These are phyloP conservation scores for Cacoxenus indagator DNA, from an alignment of 2,888 invertebrate genomes.

Conservation along the genomic window DNA sequence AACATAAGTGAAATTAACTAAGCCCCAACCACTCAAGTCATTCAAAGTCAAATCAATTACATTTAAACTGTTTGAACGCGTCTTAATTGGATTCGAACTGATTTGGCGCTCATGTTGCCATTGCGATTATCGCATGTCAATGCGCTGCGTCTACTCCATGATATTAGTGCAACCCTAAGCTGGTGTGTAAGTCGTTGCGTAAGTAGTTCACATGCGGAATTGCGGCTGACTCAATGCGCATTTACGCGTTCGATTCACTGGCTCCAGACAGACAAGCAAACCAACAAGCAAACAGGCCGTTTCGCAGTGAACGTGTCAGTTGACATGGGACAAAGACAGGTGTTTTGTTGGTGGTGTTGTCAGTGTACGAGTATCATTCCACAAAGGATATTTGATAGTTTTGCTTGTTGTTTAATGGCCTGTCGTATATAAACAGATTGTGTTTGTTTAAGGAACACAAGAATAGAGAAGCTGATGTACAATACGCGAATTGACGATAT, in stretches of 20 bases:
- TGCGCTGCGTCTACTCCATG: background rate
- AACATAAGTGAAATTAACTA: background rate
- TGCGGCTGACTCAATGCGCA: constrained; percentile 19
- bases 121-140: background rate
- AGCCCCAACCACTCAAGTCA: background rate
- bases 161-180: background rate
- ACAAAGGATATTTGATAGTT: too few species aligned
- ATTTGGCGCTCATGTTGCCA: constrained; percentile 3
- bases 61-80: constrained; percentile 18
- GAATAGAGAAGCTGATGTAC: too few species aligned
- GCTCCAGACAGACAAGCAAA: background rate
- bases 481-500: too few species aligned
- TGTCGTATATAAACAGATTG: too few species aligned
- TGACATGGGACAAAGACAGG: background rate
- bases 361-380: background rate
- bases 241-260: background rate
- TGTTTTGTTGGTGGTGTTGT: background rate
- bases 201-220: background rate
- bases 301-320: background rate
- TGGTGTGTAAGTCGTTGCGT: background rate
- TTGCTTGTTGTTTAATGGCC: too few species aligned
- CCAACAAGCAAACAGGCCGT: background rate
- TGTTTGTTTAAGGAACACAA: too few species aligned
- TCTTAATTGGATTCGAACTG: constrained; percentile 6
- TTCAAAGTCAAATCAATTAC: constrained; percentile 10